Percentiles rank a stretch among this genome's conserved stretches.
phyloP scores from a whole-genome alignment of 2,888 invertebrate genomes.

The Pyrocoelia pectoralis region DNA sequence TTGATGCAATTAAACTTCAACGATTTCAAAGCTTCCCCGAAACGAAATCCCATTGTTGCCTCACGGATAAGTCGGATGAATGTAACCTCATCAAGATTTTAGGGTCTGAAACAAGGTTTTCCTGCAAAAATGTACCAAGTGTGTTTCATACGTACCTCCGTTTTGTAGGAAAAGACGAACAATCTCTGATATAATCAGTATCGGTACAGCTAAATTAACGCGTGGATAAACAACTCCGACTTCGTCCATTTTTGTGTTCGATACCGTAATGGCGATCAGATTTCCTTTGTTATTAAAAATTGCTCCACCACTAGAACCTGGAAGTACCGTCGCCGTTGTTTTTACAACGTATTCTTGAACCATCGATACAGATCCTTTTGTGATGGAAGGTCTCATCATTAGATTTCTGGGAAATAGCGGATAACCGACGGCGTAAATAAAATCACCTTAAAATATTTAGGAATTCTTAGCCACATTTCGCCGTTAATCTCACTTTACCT shows the following conservation, averaged over 20 bases:
- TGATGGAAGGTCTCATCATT: conserved; percentile 62
- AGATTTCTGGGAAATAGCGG: conserved; percentile 63
- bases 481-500: background rate
- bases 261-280: conserved; percentile 66
- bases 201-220: conserved; percentile 69
- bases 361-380: conserved; percentile 65
- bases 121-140: too few species aligned
- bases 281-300: conserved; percentile 62
- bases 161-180: conserved; percentile 13
- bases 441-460: conserved; percentile 60
- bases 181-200: conserved; percentile 29
- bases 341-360: conserved; percentile 65
- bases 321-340: conserved; percentile 69
- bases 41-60: conserved; percentile 64
- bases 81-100: conserved; percentile 59
- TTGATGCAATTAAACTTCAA: too few species aligned
- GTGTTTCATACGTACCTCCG: conserved; percentile 17
- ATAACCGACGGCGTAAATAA: conserved; percentile 66
- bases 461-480: background rate
- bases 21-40: conserved; percentile 41
- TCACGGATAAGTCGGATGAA: conserved; percentile 60
- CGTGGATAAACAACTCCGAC: conserved; percentile 64
- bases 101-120: conserved; percentile 59
- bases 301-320: conserved; percentile 69
- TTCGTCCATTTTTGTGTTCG: conserved; percentile 63